Conservation (phyloP, 2,113 vertebrate genomes). For the Perccottus glenii region DNA sequence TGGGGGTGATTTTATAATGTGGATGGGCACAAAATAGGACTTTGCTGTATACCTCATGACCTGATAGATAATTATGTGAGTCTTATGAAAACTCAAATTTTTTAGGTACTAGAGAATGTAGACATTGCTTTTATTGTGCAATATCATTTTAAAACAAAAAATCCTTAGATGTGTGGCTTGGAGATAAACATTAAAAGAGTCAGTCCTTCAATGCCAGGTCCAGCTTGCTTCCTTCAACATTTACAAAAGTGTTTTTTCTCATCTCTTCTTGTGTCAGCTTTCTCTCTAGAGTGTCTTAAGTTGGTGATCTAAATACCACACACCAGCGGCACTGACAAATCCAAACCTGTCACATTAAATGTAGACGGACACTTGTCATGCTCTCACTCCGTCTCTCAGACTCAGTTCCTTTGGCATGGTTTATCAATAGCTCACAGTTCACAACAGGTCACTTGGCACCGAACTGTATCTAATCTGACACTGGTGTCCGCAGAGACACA, state of each 20-base stretch:
- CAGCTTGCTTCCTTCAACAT: not conserved
- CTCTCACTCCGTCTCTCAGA: not conserved
- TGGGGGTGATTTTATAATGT: too few relatives aligned
- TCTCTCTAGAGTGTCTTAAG: slow-evolving; percentile 22
- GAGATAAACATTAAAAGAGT: too few relatives aligned
- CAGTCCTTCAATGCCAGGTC: too few relatives aligned
- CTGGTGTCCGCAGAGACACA: slow-evolving; percentile 3
- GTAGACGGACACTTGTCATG: slow-evolving; percentile 25
- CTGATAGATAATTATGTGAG: too few relatives aligned
- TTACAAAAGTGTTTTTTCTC: not conserved
- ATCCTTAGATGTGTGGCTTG: too few relatives aligned
- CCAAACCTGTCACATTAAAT: slow-evolving; percentile 43
- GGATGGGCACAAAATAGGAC: too few relatives aligned
- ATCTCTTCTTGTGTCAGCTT: not conserved
- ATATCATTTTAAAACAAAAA: too few relatives aligned
- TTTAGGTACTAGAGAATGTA: too few relatives aligned
- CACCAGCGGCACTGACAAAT: slow-evolving; percentile 26
- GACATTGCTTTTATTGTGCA: too few relatives aligned
- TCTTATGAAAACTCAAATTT: too few relatives aligned
- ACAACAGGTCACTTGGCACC: slow-evolving; percentile 42
- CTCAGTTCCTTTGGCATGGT: slow-evolving; percentile 38
- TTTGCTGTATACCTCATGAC: too few relatives aligned
- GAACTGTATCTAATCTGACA: slow-evolving; percentile 28
- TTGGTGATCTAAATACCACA: slow-evolving; percentile 43
- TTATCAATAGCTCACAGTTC: slow-evolving; percentile 65